Evolutionary conservation across 1,140 invertebrate genomes (phyloP), one percentile per base, ranked within the genome.

Genomic region (Onthophagus taurus): DNA sequence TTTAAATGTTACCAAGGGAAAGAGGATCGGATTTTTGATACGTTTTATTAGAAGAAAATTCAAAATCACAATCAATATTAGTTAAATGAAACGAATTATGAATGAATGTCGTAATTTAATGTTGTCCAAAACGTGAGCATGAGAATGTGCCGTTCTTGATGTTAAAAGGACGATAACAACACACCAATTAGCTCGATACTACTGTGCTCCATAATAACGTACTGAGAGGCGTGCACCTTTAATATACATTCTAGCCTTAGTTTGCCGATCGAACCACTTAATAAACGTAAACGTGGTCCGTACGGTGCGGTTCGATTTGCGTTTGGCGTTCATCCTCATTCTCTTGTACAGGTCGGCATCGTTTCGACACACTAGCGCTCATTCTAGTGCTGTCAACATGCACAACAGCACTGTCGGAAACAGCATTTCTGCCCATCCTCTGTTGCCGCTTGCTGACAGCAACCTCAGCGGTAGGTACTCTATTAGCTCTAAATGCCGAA

Each of bases 281-380:
- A n/a, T n/a, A n/a, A n/a, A n/a, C n/a, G n/a, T n/a, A n/a, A n/a
- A n/a, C n/a, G n/a, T n/a, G n/a, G n/a, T n/a, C n/a, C n/a, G n/a
- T n/a, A n/a, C n/a, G n/a, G n/a, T n/a, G n/a, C n/a, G n/a, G n/a
- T n/a, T n/a, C n/a, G n/a, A n/a, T n/a, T n/a, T n/a, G n/a, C n/a
- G n/a, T n/a, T 4, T 38, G 11, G 18, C 9, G 7, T 8, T 51
- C 58, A 54, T 64, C 61, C 61, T 65, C 63, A 45, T 62, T 65
- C 61, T 59, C 57, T 64, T 65, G 52, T 52, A 48, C 56, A 65
- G 63, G 63, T 65, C 63, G 52, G 61, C 62, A 45, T 65, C 63
- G 41, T 65, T 65, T 52, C 58, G 63, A 33, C 63, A 65, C 55
- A 59, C 60, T 54, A 63, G 58, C 50, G 60, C 61, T 45, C 59